Evolutionary conservation across 2,797 vertebrate genomes (phyloP), one percentile per base, ranked within the genome.

Genomic region (Tauraco hartlaubi): DNA sequence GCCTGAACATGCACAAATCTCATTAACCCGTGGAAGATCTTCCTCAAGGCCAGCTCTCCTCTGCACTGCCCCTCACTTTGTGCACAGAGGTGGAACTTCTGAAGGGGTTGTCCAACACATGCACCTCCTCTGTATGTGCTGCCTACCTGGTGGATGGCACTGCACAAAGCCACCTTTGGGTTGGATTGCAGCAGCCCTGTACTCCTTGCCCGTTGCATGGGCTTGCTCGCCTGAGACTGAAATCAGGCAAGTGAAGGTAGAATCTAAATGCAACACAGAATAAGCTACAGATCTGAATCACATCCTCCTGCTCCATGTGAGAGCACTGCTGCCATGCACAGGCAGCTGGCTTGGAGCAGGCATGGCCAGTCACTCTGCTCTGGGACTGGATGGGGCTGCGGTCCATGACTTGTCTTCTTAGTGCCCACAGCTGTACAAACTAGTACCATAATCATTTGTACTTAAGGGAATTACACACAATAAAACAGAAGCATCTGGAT

Each of bases 361-460:
- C n/a, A 15, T 6, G 16, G 58, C 41, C 1, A 0, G 37, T 22
- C 13, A 25, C 8, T 75, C 35, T 56, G 35, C 22, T 41, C 35
- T 66, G 48, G 18, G 48, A 55, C 33, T 71, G n/a, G 33, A 26
- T 14, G 51, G 54, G 23, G 35, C 33, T 71, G 35, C 28, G 56
- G 49, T 10, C 44, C 25, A 5, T 15, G 33, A 37, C 54, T 54
- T 63, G 23, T 11, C 13, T 10, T 16, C 58, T 33, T 9, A 55
- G 35, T 16, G 41, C 9, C 44, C 54, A 26, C 0, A 0, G 51
- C 25, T 5, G 2, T 54, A 54, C 51, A 68, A 33, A 72, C 12
- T 58, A 64, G 31, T 12, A 6, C 5, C 14, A 28, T 5, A 55
- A 48, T 19, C 15, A 15, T 33, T 52, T 56, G 15, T 28, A 66